Evolutionary conservation across 1,140 invertebrate genomes (phyloP), one percentile per base, ranked within the genome.

Genomic region (Polyergus mexicanus): DNA sequence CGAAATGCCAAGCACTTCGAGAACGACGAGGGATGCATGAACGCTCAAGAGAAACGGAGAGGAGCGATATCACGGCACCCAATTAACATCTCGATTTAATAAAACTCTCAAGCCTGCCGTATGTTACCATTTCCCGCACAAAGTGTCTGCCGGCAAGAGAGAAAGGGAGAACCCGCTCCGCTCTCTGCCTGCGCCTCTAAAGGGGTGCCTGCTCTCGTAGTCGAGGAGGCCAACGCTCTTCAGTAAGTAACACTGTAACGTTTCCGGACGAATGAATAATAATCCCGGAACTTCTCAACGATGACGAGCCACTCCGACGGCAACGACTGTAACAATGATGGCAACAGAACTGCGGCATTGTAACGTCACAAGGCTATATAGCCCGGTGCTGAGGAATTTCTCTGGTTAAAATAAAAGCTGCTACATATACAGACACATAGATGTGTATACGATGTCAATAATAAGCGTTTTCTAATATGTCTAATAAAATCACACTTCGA

Each of bases 51-150:
- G 66, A 22, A 22, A 81, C 11, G 25, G 56, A 88, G 60, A 83
- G 74, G 4, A 62, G n/a, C 62, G 63, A 62, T 84, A 91, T 85
- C 84, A 84, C 63, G 77, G 68, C 69, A n/a, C 74, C 72, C 89
- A 94, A 95, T 95, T 94, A 95, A 92, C 92, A 93, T 92, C 90
- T 93, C 91, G 92, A 92, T 94, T 93, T 93, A 94, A 94, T 93
- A 90, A 93, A 94, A 84, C 87, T 78, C 92, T 94, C 76, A 84
- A 94, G 91, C 44, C 75, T 51, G 87, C 94, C 94, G 93, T 95
- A 95, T 95, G 94, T 94, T 93, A 92, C 88, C 71, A 91, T 91
- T 94, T 94, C 89, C 75, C 85, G 76, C 10, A 62, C 78, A 44
- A 86, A 74, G 86, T 81, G 54, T 62, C 62, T 86, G 35, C 60